Conservation (phyloP, 2,888 invertebrate species). For the Callimorpha dominula region DNA sequence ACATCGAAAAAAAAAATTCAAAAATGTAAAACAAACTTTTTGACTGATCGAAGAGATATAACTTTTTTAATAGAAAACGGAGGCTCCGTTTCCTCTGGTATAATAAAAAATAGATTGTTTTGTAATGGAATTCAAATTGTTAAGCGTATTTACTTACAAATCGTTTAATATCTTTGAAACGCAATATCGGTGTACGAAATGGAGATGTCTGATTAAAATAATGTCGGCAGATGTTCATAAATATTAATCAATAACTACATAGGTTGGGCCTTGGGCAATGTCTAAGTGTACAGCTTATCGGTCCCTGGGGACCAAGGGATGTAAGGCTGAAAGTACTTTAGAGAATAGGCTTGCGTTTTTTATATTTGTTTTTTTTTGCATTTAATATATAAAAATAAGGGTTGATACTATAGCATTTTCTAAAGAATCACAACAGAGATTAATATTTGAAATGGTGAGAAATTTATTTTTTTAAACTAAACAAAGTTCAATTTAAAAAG, state of each 20-base stretch:
- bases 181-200: slow-evolving; percentile 56
- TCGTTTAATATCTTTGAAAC: slow-evolving; percentile 56
- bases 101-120: slow-evolving; percentile 51
- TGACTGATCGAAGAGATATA: slow-evolving; percentile 67
- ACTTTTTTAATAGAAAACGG: slow-evolving; percentile 54
- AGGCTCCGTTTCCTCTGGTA: slow-evolving; percentile 30
- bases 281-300: slow-evolving; percentile 38
- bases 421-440: too few relatives aligned
- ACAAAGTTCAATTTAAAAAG: too few relatives aligned
- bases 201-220: slow-evolving; percentile 51
- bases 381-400: too few relatives aligned
- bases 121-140: slow-evolving; percentile 54
- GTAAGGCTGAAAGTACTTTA: slow-evolving; percentile 28
- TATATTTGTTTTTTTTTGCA: too few relatives aligned
- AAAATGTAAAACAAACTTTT: slow-evolving; percentile 61
- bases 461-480: too few relatives aligned
- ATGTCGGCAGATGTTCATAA: slow-evolving; percentile 55
- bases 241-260: slow-evolving; percentile 50
- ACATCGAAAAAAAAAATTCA: slow-evolving; percentile 54
- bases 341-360: slow-evolving; percentile 12
- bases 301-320: slow-evolving; percentile 38
- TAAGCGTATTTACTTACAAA: slow-evolving; percentile 55
- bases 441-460: too few relatives aligned
- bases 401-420: too few relatives aligned
- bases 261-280: slow-evolving; percentile 26